Conservation (phyloP, 2,797 vertebrate genomes). For the Gallinago nigripennis region DNA sequence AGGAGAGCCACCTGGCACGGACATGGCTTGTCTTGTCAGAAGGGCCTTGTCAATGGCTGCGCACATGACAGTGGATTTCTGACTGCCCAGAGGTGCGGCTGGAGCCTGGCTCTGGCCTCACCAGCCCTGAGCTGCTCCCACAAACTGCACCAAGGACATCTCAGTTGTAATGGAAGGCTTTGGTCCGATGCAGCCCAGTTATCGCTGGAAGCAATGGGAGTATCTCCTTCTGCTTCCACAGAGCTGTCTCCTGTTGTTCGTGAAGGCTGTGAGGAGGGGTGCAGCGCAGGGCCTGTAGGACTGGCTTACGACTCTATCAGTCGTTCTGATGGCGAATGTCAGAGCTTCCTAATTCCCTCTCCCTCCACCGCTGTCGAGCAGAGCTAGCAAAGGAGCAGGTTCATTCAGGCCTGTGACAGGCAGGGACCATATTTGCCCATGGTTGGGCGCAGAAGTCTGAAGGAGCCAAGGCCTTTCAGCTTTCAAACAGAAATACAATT, state of each 20-base stretch:
- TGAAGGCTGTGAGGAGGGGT: background rate
- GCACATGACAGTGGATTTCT: background rate
- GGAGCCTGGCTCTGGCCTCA: background rate
- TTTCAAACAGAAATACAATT: background rate
- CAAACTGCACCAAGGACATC: background rate
- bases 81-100: background rate
- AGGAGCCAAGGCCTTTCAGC: background rate
- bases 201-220: accelerated
- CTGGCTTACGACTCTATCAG: background rate
- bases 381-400: background rate
- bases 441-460: background rate
- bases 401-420: background rate
- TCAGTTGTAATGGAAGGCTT: background rate
- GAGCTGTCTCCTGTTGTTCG: background rate
- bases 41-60: background rate
- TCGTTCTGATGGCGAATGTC: background rate
- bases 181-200: accelerated
- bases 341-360: background rate
- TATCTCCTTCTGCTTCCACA: background rate
- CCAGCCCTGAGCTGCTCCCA: background rate
- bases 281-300: background rate
- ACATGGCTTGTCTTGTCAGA: background rate
- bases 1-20: background rate
- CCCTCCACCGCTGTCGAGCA: accelerated
- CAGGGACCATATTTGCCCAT: background rate